Evolutionary conservation across 2,888 invertebrate species (phyloP).

Genomic region (Ochlodes sylvanus): DNA sequence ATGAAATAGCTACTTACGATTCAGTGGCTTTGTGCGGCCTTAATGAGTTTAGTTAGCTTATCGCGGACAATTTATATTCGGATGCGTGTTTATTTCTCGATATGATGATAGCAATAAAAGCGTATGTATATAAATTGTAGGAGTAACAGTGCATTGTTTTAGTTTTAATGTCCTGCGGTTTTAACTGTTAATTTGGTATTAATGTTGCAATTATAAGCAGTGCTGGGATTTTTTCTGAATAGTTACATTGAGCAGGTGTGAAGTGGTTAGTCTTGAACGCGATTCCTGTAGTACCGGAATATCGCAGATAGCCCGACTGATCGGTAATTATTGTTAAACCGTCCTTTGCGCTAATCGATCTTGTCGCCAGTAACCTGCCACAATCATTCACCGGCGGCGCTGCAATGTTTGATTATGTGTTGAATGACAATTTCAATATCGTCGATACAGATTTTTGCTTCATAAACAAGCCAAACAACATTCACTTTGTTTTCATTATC

Average conservation of each 20-base stretch:
- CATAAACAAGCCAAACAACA: conserved; percentile 72
- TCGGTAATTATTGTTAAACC: conserved; percentile 79
- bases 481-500: conserved; percentile 70
- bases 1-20: conserved; percentile 39
- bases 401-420: conserved; percentile 61
- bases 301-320: conserved; percentile 59
- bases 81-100: conserved; percentile 38
- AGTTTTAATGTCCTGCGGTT: conserved; percentile 14
- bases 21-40: conserved; percentile 38
- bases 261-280: conserved; percentile 56
- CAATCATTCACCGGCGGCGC: conserved; percentile 57
- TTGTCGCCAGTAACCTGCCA: conserved; percentile 59
- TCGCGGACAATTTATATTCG: conserved; percentile 38
- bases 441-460: conserved; percentile 66
- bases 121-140: conserved; percentile 28
- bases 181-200: conserved; percentile 15
- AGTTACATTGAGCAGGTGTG: conserved; percentile 46
- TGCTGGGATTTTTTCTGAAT: conserved; percentile 17
- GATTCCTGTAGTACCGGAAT: conserved; percentile 56
- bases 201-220: not conserved
- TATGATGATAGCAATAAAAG: conserved; percentile 39
- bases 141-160: conserved; percentile 23
- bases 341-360: conserved; percentile 75
- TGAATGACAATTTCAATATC: conserved; percentile 65
- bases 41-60: conserved; percentile 39